phyloP scores from a whole-genome alignment of 2,888 invertebrate genomes.

The Oscheius onirici region DNA sequence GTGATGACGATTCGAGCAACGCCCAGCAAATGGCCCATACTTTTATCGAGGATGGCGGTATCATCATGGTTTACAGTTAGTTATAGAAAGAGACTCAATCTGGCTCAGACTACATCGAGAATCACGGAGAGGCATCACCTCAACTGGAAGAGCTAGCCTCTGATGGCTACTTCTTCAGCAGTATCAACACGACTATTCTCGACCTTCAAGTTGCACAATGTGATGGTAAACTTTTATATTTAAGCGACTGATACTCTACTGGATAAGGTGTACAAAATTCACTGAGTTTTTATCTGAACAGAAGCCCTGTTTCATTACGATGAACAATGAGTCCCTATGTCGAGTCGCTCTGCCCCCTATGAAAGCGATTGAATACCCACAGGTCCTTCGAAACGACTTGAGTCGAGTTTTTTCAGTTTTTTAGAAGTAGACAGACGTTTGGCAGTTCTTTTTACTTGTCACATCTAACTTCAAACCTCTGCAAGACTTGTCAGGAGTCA shows the following conservation, averaged over 20 bases:
- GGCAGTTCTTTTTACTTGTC: too few species aligned
- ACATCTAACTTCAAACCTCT: too few species aligned
- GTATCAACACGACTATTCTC: neutral
- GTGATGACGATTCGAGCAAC: neutral
- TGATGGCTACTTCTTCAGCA: slow-evolving; percentile 10
- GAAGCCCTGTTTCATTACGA: too few species aligned
- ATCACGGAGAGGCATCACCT: slow-evolving; percentile 11
- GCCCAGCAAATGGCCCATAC: neutral
- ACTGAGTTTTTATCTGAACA: neutral
- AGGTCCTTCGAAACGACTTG: too few species aligned
- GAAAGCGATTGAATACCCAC: too few species aligned
- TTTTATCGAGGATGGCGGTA: slow-evolving; percentile 7
- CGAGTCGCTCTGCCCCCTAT: too few species aligned
- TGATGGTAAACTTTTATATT: slow-evolving; percentile 14
- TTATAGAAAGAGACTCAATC: neutral
- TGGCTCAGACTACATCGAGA: slow-evolving; percentile 18
- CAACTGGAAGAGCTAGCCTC: neutral
- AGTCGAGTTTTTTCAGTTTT: too few species aligned
- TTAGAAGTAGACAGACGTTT: too few species aligned
- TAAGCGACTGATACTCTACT: neutral
- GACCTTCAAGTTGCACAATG: slow-evolving; percentile 10
- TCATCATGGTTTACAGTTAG: slow-evolving; percentile 21
- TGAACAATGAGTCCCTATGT: too few species aligned
- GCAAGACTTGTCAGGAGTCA: too few species aligned
- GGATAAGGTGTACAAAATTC: neutral